Base-by-base conservation (phyloP, 64 coral and sea anemone species). In the Cladopsammia gracilis region DNA sequence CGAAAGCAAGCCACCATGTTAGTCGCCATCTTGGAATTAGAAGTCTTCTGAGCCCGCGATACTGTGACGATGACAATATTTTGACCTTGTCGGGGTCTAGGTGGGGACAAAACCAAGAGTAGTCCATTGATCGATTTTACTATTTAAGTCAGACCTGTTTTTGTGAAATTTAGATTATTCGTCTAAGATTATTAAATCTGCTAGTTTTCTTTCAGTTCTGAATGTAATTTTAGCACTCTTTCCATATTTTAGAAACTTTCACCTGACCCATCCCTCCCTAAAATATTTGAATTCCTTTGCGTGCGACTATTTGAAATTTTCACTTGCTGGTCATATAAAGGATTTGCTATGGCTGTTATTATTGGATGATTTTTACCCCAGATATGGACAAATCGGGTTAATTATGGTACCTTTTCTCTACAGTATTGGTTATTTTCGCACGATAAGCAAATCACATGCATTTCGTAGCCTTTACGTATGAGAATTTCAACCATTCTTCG, bases 251-350 rank as follows among this genome's bases (percentile, higher is more conserved):
- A 34, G 2, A 11, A 62, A 62, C 11, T 15, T 43, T 16, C 13
- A 7, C 46, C 62, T 56, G 2, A 77, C 48, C 62, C 80, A 23
- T 19, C 62, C 80, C 80, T 84, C 80, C 61, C 80, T 67, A 67
- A 20, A n/a, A 9, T 10, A 42, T 19, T 22, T 23, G 1, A 48
- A 3, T 67, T 51, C 9, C 22, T 68, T 84, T 50, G 80, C 80
- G 80, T 84, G 61, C 80, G 80, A 84, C 80, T 19, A 84, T 84
- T 84, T 84, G 80, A 84, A 84, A 83, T 67, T 66, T 49, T 47
- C 4, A 2, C 0, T 48, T 10, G 25, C 6, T 64, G 56, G 78
- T 46, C 6, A 16, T 49, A 22, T 68, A 15, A 47, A 13, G 61
- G 80, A 67, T 84, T 84, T 68, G 62, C 45, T 23, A 50, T 84